Base-by-base conservation (phyloP, 1,140 invertebrate species). In the Cydia fagiglandana region DNA sequence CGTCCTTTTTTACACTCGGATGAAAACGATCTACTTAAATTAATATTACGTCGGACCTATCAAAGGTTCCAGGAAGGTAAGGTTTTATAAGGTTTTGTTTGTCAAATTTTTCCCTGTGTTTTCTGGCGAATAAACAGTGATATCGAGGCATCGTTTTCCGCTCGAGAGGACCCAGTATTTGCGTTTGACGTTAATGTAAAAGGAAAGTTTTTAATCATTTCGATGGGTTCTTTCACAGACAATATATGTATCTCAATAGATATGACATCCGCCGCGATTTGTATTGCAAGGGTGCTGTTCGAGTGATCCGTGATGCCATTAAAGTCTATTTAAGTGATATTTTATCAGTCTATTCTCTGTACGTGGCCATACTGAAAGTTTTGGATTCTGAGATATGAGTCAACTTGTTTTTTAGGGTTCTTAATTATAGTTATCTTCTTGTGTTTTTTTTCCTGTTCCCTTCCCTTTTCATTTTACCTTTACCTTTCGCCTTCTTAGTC, bases 191-290 rank as follows among this genome's bases (percentile, higher is more conserved):
- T 56, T 56, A 56, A 56, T 56, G 53, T 56, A 56, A 56, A 9
- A 56, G n/a, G 53, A 56, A 56, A 56, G 53, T 56, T 56, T 56
- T 56, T 50, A 56, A 56, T 56, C 53, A 17, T n/a, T 56, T 56
- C 15, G 53, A 56, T 56, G 53, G 53, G 53, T 56, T 56, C n/a
- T 56, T 56, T 56, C n/a, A 17, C 50, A 56, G n/a, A 56, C 15
- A 17, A 4, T 50, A 2, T 41, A 15, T 13, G 15, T 7, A 56
- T 56, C 53, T n/a, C 6, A 56, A 56, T 56, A 56, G 5, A 56
- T 56, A 56, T n/a, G n/a, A 9, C 47, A 50, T 50, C 12, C 4
- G 15, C 13, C 15, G 12, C 47, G 15, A 50, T 15, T 15, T 50
- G 47, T 50, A 41, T 41, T 41, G 7, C 38, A 41, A 41, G 7